These are phyloP conservation scores for Pyxicephalus adspersus DNA, from an alignment of 2,113 vertebrate genomes.

Conservation along the genomic window DNA sequence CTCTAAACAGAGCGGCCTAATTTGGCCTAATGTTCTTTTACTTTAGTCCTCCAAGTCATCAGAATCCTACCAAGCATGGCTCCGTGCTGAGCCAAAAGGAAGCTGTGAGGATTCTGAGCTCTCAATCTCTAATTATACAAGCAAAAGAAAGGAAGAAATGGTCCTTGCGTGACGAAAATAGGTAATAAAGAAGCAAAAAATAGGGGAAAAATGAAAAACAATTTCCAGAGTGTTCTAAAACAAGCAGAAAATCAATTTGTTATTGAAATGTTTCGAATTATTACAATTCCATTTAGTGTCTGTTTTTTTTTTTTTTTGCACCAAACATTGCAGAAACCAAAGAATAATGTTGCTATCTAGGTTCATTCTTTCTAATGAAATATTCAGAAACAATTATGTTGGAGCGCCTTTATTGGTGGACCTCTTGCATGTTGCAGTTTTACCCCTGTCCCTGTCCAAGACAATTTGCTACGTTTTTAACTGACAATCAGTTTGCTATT, in stretches of 20 bases:
- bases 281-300: neutral
- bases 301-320: too few relatives aligned
- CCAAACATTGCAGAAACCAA: too few relatives aligned
- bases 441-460: too few relatives aligned
- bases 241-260: conserved; percentile 23
- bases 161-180: conserved; percentile 7
- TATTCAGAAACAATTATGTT: too few relatives aligned
- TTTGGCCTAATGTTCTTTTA: conserved; percentile 55
- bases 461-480: too few relatives aligned
- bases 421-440: too few relatives aligned
- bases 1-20: conserved; percentile 52
- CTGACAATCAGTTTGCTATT: too few relatives aligned
- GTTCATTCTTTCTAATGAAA: too few relatives aligned
- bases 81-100: conserved; percentile 49
- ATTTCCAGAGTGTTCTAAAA: neutral
- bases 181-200: conserved; percentile 20
- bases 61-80: conserved; percentile 51
- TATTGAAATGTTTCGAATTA: neutral
- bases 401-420: too few relatives aligned
- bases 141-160: conserved; percentile 11
- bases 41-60: conserved; percentile 51
- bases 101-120: conserved; percentile 30
- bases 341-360: too few relatives aligned
- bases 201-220: conserved; percentile 2
- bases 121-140: conserved; percentile 48